phyloP scores from a whole-genome alignment of 2,113 vertebrate species.

The Dipodomys merriami region DNA sequence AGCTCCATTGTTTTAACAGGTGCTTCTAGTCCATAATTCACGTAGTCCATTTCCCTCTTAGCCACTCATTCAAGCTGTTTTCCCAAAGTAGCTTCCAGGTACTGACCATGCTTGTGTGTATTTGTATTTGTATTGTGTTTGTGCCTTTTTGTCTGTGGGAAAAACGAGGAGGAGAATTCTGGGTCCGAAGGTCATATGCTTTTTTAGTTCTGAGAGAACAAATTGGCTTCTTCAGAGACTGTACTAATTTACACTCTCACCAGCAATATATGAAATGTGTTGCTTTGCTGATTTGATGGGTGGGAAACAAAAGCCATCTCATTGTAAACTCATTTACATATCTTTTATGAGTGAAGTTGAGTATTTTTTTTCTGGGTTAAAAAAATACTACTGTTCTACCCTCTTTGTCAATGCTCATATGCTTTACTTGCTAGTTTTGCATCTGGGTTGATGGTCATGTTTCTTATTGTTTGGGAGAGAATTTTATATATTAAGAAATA shows the following conservation, averaged over 20 bases:
- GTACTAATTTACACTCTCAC: slow-evolving; percentile 14
- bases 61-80: neutral
- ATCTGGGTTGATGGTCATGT: neutral
- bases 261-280: neutral
- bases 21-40: neutral
- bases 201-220: slow-evolving; percentile 5
- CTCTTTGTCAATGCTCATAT: neutral
- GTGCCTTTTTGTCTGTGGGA: neutral
- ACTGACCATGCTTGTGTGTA: neutral
- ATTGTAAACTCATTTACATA: slow-evolving; percentile 44
- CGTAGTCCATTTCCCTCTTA: neutral
- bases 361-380: neutral
- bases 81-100: neutral
- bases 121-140: neutral
- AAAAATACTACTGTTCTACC: neutral
- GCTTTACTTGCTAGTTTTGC: neutral
- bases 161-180: neutral
- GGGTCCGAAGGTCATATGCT: neutral
- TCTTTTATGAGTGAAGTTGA: slow-evolving; percentile 18
- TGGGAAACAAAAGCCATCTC: neutral
- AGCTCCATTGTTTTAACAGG: neutral
- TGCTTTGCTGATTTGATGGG: neutral
- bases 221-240: neutral
- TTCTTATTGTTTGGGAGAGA: neutral
- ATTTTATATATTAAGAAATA: neutral